Evolutionary conservation across 2,113 vertebrate species (phyloP).

Genomic region (Anseranas semipalmata): DNA sequence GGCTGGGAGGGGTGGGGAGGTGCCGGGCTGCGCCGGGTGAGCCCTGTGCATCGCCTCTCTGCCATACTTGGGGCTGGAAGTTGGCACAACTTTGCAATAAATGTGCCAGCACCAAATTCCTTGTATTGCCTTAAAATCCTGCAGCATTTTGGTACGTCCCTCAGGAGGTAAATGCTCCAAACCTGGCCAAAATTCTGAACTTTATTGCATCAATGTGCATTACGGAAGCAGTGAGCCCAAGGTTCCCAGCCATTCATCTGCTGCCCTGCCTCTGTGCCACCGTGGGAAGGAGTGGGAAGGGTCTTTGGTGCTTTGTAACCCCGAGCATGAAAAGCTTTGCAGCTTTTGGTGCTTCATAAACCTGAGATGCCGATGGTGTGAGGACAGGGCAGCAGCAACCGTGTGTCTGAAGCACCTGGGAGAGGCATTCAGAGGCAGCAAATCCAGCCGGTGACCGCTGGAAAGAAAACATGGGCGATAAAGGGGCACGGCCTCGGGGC

Average conservation of each 20-base stretch:
- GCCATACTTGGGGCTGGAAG: neutral
- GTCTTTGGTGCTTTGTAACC: neutral
- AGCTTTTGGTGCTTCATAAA: neutral
- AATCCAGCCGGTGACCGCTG: neutral
- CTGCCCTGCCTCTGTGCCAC: neutral
- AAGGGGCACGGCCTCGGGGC: neutral
- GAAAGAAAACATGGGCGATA: neutral
- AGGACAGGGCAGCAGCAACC: no score
- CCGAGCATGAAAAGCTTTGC: neutral
- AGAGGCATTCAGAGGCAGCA: accelerated
- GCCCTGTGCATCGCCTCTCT: neutral
- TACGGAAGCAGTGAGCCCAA: neutral
- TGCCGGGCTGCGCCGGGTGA: neutral
- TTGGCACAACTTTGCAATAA: neutral
- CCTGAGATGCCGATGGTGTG: no score
- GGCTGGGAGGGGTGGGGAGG: no score
- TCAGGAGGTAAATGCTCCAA: neutral
- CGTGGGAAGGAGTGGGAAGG: neutral
- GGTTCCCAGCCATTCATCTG: neutral
- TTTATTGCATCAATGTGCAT: neutral
- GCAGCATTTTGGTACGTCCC: accelerated
- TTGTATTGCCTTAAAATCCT: neutral
- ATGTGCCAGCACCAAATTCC: neutral
- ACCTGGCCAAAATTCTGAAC: neutral
- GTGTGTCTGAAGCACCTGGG: no score